These are phyloP conservation scores for Choristoneura fumiferana DNA, from an alignment of 1,140 invertebrate species.

Conservation along the genomic window DNA sequence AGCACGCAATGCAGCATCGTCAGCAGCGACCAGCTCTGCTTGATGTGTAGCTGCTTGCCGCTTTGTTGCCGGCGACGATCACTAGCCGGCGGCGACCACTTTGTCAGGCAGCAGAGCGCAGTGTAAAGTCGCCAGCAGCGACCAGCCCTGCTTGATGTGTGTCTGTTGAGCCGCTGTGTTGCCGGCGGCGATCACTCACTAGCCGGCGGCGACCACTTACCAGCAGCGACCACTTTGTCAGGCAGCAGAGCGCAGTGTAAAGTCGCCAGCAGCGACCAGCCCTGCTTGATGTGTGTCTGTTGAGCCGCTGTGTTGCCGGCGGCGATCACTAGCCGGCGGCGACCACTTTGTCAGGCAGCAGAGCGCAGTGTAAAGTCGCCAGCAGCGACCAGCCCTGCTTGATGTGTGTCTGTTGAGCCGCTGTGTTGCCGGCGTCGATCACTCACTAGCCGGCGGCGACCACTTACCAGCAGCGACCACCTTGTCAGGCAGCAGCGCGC, in stretches of 20 bases:
- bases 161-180: constrained; percentile 90
- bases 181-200: too few species aligned
- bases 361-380: constrained; percentile 82
- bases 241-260: constrained; percentile 56
- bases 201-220: too few species aligned
- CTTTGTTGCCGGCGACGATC: too few species aligned
- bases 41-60: constrained; percentile 87
- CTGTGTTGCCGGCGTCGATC: too few species aligned
- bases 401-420: constrained; percentile 90
- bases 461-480: constrained; percentile 79
- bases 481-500: constrained; percentile 96
- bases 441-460: constrained; percentile 58
- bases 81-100: constrained; percentile 80
- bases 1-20: too few species aligned
- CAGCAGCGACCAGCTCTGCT: constrained; percentile 95
- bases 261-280: constrained; percentile 95
- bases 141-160: constrained; percentile 96
- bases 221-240: constrained; percentile 87
- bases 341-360: constrained; percentile 83
- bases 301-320: too few species aligned
- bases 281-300: constrained; percentile 92
- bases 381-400: constrained; percentile 96
- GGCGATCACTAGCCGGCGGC: constrained; percentile 75
- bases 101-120: constrained; percentile 78
- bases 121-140: constrained; percentile 89